These are phyloP conservation scores for Saccopteryx leptura DNA, from an alignment of 2,113 vertebrate genomes.

Conservation along the genomic window DNA sequence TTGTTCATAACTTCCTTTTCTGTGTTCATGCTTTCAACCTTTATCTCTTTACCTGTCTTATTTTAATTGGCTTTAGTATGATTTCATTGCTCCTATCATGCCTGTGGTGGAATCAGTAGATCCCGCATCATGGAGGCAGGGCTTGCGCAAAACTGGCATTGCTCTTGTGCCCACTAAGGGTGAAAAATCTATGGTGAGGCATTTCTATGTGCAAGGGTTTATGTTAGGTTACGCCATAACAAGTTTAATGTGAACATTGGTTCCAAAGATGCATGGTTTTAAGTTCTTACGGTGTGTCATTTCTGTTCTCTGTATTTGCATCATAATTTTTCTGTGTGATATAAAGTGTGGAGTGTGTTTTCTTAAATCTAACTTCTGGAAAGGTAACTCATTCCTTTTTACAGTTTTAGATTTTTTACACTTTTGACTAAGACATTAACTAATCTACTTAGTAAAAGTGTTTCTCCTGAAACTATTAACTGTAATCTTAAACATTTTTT, in stretches of 20 bases:
- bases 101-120: conserved; percentile 95
- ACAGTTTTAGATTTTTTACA: conserved; percentile 74
- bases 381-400: conserved; percentile 77
- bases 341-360: conserved; percentile 84
- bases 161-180: conserved; percentile 96
- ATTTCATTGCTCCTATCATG: conserved; percentile 95
- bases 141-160: conserved; percentile 99
- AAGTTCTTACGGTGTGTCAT: conserved; percentile 79
- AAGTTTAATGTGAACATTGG: conserved; percentile 87
- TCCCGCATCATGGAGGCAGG: conserved; percentile 99
- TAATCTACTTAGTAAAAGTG: conserved; percentile 84
- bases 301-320: conserved; percentile 80
- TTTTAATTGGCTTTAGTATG: conserved; percentile 97
- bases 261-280: conserved; percentile 89
- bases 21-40: conserved; percentile 86
- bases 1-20: conserved; percentile 76
- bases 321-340: conserved; percentile 83
- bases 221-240: conserved; percentile 88
- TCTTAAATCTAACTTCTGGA: conserved; percentile 86
- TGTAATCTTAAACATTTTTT: conserved; percentile 49
- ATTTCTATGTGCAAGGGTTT: conserved; percentile 90
- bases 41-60: conserved; percentile 91
- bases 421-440: conserved; percentile 87
- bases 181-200: conserved; percentile 98
- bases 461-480: conserved; percentile 74